These are phyloP conservation scores for Pseudomyrmex cubaensis DNA, from an alignment of 1,140 invertebrate genomes.

Conservation along the genomic window DNA sequence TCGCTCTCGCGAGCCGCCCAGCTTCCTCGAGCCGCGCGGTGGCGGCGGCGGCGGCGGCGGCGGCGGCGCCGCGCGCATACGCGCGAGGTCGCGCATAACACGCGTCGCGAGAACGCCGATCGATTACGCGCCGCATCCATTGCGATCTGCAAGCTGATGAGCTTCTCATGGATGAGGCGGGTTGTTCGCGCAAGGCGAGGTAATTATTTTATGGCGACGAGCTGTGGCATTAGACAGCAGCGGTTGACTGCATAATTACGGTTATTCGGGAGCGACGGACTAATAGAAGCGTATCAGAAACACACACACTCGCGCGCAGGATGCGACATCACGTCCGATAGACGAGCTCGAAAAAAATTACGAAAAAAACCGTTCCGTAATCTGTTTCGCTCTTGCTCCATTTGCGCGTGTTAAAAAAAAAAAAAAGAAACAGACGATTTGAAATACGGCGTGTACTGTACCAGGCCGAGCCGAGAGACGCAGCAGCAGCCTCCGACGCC, in stretches of 20 bases:
- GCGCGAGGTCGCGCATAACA: conserved; percentile 3
- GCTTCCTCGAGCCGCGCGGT: conserved; percentile 32
- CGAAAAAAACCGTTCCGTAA: conserved; percentile 3
- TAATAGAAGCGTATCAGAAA: conserved; percentile 9
- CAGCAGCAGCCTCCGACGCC: neutral
- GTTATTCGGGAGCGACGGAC: conserved; percentile 25
- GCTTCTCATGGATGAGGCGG: neutral
- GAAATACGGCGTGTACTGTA: conserved; percentile 9
- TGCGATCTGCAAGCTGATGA: conserved; percentile 27
- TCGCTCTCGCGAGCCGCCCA: conserved; percentile 9
- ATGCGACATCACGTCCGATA: conserved; percentile 25
- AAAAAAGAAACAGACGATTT: neutral
- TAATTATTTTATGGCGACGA: conserved; percentile 51
- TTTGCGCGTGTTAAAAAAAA: conserved; percentile 12
- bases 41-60: too few species aligned
- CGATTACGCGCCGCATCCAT: conserved; percentile 42
- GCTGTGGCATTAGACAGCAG: conserved; percentile 43
- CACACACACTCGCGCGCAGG: neutral
- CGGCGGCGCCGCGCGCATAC: neutral
- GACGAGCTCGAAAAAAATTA: neutral
- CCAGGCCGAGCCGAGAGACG: too few species aligned
- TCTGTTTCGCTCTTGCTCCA: conserved; percentile 3
- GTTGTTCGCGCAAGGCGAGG: conserved; percentile 21
- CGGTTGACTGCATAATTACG: conserved; percentile 30
- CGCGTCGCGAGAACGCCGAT: conserved; percentile 30